Conservation (phyloP, 2,888 invertebrate species). For the Drosophila tripunctata region DNA sequence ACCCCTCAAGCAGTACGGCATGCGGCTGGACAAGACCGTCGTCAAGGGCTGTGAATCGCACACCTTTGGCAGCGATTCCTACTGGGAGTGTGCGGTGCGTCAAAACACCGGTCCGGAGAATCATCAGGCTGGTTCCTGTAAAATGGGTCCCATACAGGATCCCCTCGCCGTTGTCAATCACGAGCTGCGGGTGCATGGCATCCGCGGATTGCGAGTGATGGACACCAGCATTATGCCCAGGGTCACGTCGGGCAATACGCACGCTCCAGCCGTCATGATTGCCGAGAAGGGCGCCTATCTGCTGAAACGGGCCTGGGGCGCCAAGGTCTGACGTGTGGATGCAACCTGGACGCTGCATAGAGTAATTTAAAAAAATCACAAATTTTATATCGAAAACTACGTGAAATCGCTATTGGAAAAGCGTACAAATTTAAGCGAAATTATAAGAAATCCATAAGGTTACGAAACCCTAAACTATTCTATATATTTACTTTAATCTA, state of each 20-base stretch:
- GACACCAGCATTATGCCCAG: conserved; percentile 93
- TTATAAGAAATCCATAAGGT: conserved; percentile 61
- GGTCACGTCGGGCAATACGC: conserved; percentile 91
- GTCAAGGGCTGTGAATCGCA: conserved; percentile 90
- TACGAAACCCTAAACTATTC: conserved; percentile 38
- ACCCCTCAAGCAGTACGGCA: conserved; percentile 88
- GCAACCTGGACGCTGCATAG: conserved; percentile 83
- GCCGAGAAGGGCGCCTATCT: conserved; percentile 88
- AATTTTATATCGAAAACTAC: conserved; percentile 45
- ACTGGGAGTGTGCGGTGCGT: conserved; percentile 90
- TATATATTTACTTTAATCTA: conserved; percentile 19
- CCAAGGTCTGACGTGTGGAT: conserved; percentile 82
- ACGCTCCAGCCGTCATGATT: conserved; percentile 91
- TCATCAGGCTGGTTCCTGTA: conserved; percentile 92
- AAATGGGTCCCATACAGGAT: conserved; percentile 91
- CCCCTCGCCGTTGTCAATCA: conserved; percentile 90
- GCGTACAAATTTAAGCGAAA: conserved; percentile 56
- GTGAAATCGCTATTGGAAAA: conserved; percentile 19
- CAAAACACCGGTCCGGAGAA: conserved; percentile 91
- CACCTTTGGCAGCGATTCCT: conserved; percentile 90
- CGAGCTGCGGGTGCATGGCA: conserved; percentile 87
- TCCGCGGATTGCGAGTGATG: conserved; percentile 88
- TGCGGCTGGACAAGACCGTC: conserved; percentile 90
- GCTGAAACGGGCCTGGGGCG: conserved; percentile 84
- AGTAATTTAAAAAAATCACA: conserved; percentile 83